Conservation (phyloP, 2,888 invertebrate species). For the Myopa testacea region DNA sequence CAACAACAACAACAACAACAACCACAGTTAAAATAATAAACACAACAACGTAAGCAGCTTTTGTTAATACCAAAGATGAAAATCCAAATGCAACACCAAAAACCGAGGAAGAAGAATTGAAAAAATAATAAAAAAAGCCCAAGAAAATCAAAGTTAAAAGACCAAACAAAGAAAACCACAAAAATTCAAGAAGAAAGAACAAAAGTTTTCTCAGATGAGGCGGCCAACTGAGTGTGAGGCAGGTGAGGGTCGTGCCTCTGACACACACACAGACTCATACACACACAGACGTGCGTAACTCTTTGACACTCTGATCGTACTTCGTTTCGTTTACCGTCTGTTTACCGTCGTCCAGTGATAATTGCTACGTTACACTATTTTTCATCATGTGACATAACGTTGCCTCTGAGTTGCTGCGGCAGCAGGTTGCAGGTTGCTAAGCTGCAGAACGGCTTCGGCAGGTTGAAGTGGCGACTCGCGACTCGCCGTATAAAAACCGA, state of each 20-base stretch:
- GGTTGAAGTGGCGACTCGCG: not conserved
- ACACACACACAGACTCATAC: not conserved
- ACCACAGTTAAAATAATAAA: not conserved
- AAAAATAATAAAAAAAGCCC: too few relatives aligned
- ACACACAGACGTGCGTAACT: not conserved
- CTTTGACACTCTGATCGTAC: not conserved
- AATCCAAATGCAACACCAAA: too few relatives aligned
- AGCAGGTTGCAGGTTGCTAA: not conserved
- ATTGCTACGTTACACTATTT: constrained; percentile 33
- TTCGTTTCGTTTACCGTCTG: constrained; percentile 1
- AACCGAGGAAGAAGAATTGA: too few relatives aligned
- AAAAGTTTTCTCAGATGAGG: too few relatives aligned
- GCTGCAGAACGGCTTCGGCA: too few relatives aligned
- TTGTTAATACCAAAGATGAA: not conserved
- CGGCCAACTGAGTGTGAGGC: too few relatives aligned
- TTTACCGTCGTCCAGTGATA: constrained; percentile 15
- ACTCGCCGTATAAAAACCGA: not conserved
- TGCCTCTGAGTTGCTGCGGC: not conserved
- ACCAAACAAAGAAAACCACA: not conserved
- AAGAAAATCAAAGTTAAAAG: not conserved
- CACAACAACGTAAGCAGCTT: too few relatives aligned
- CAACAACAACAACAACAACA: constrained; percentile 19
- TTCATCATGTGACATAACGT: constrained; percentile 32
- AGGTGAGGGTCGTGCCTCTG: too few relatives aligned
- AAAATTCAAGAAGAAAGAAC: not conserved